These are phyloP conservation scores for Empis livida DNA, from an alignment of 2,888 invertebrate species.

Conservation along the genomic window DNA sequence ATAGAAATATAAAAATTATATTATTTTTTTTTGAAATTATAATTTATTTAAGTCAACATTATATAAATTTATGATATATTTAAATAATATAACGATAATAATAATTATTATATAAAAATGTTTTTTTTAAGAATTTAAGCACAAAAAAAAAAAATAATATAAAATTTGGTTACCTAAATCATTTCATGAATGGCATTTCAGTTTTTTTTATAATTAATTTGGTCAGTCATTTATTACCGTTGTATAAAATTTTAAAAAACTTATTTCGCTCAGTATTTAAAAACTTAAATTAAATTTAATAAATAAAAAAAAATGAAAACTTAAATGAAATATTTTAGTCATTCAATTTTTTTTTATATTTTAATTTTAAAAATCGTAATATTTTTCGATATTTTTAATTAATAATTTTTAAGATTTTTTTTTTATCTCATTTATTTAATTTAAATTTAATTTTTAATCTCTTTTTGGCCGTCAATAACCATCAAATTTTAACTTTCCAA, in stretches of 20 bases:
- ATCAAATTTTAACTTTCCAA: too few species aligned
- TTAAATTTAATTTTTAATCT: too few species aligned
- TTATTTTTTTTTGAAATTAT: too few species aligned
- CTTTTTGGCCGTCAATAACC: too few species aligned
- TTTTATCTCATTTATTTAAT: too few species aligned
- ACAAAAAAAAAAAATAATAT: neutral
- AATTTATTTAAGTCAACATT: neutral
- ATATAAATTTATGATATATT: neutral
- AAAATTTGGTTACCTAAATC: neutral
- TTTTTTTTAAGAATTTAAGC: neutral
- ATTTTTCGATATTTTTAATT: too few species aligned
- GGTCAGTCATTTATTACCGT: conserved; percentile 1
- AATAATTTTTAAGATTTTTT: too few species aligned
- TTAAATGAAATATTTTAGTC: too few species aligned
- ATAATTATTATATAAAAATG: too few species aligned
- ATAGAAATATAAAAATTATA: neutral
- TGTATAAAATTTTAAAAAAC: neutral
- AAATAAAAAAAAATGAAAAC: too few species aligned
- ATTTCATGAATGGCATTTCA: neutral
- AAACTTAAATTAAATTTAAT: neutral
- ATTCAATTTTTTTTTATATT: too few species aligned
- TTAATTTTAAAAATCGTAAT: too few species aligned
- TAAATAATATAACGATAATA: neutral
- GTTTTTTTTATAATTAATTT: neutral
- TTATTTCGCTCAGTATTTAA: conserved; percentile 2